A percentile compares a stretch with the other conserved stretches of the same genome.
Conservation (phyloP, 2,797 vertebrate species). For the Eleutherodactylus coqui region DNA sequence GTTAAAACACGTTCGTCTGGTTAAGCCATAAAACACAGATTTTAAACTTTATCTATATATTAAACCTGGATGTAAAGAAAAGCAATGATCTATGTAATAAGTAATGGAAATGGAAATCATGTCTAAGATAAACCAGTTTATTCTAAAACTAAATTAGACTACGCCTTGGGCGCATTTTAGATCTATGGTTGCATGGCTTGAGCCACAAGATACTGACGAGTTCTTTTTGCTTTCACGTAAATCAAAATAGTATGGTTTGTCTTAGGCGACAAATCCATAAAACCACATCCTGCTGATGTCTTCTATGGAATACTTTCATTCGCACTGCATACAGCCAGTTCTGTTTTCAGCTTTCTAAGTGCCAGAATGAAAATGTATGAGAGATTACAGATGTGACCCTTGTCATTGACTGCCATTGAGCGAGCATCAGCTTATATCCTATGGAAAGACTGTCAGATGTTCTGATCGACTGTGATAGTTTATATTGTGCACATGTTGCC, state of each 20-base stretch:
- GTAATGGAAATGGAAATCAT: neutral
- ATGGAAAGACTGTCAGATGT: conserved; percentile 26
- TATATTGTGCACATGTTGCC: conserved; percentile 43
- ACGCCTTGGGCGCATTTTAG: conserved; percentile 8
- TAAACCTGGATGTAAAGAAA: neutral
- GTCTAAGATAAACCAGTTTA: neutral
- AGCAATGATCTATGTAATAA: neutral
- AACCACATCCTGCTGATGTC: conserved; percentile 62
- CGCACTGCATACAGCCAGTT: conserved; percentile 42
- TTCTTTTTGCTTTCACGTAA: conserved; percentile 45
- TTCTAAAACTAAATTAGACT: neutral
- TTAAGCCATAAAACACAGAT: too few species aligned
- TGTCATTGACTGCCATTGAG: conserved; percentile 49
- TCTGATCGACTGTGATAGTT: conserved; percentile 42
- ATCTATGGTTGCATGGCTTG: conserved; percentile 16
- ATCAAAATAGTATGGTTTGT: conserved; percentile 52
- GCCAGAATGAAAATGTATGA: conserved; percentile 51
- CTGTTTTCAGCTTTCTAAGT: conserved; percentile 47
- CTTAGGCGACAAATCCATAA: conserved; percentile 54
- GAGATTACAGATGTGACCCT: conserved; percentile 60
- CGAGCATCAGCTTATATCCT: conserved; percentile 39
- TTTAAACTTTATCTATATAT: neutral
- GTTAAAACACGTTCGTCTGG: too few species aligned
- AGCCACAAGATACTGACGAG: conserved; percentile 46
- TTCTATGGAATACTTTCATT: conserved; percentile 45